These are phyloP conservation scores for Pygmarrhopalites habei DNA, from an alignment of 1,140 invertebrate species.

Conservation along the genomic window DNA sequence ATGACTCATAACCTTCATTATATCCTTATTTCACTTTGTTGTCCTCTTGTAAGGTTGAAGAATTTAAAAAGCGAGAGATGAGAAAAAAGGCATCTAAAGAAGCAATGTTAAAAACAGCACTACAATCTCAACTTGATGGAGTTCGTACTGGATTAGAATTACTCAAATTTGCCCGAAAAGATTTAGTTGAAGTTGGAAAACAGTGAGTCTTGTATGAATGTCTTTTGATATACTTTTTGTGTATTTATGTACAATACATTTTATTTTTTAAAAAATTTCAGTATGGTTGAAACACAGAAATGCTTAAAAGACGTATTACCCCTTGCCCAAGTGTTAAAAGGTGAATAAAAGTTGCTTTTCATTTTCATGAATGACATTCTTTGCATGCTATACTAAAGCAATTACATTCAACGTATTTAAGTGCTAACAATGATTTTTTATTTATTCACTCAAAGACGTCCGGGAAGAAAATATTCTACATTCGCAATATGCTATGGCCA, in stretches of 20 bases:
- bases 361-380: too few relatives aligned
- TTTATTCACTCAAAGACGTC: constrained; percentile 72
- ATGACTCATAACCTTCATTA: background rate
- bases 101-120: constrained; percentile 94
- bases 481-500: constrained; percentile 91
- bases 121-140: constrained; percentile 95
- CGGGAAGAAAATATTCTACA: constrained; percentile 87
- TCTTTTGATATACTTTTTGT: too few relatives aligned
- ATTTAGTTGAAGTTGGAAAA: constrained; percentile 66
- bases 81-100: constrained; percentile 90
- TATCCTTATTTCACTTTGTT: background rate
- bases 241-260: background rate
- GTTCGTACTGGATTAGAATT: constrained; percentile 89
- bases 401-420: too few relatives aligned
- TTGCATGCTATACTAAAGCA: too few relatives aligned
- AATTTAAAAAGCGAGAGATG: constrained; percentile 69
- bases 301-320: constrained; percentile 59
- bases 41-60: constrained; percentile 56
- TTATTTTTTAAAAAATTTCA: constrained; percentile 41
- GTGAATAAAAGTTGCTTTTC: too few relatives aligned
- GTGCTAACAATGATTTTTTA: too few relatives aligned
- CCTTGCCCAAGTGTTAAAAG: constrained; percentile 67
- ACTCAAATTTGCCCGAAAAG: constrained; percentile 70
- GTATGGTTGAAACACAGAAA: constrained; percentile 55
- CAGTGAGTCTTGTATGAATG: constrained; percentile 54